Percentiles rank a stretch among this genome's conserved stretches.
phyloP scores from a whole-genome alignment of 2,113 vertebrate species.

The Ceyx melanurus region DNA sequence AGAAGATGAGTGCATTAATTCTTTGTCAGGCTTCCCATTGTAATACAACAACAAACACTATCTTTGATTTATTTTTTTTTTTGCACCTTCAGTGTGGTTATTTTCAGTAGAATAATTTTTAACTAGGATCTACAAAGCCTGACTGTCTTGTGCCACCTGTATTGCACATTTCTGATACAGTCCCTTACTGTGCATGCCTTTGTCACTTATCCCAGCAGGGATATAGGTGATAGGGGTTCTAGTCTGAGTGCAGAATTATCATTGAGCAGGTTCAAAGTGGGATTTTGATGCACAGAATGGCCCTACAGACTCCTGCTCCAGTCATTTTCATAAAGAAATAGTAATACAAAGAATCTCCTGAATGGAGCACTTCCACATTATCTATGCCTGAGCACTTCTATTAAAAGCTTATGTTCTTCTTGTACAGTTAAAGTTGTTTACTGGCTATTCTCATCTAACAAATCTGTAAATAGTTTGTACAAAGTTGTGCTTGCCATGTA shows the following conservation, averaged over 20 bases:
- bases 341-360: background rate
- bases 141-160: background rate
- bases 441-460: background rate
- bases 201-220: background rate
- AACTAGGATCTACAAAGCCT: background rate
- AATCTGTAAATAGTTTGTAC: background rate
- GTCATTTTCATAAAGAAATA: background rate
- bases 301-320: background rate
- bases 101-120: background rate
- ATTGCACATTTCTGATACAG: background rate
- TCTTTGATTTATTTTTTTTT: background rate
- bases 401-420: background rate
- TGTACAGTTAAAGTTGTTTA: background rate
- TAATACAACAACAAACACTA: background rate
- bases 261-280: background rate
- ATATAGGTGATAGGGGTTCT: background rate
- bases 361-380: background rate
- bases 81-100: background rate
- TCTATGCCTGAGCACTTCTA: background rate
- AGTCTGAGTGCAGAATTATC: background rate
- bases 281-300: background rate
- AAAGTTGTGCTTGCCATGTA: background rate
- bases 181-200: background rate
- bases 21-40: background rate
- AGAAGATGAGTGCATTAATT: background rate